phyloP scores from a whole-genome alignment of 2,113 vertebrate species.

The Macroglossus sobrinus region DNA sequence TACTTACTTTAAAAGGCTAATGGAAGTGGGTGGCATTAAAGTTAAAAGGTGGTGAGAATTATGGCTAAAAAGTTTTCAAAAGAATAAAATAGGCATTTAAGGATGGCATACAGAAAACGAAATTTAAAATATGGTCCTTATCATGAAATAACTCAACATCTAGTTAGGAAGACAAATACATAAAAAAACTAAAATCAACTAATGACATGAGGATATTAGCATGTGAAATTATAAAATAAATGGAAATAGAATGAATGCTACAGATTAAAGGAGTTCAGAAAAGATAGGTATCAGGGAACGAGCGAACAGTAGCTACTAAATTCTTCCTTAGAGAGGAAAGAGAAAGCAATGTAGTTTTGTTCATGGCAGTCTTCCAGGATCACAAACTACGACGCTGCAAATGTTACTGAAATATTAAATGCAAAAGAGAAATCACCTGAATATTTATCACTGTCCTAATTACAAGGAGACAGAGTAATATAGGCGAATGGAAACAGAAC shows the following conservation, averaged over 20 bases:
- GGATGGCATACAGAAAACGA: background rate
- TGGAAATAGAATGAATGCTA: background rate
- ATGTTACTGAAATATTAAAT: slow-evolving; percentile 8
- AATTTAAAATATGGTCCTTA: background rate
- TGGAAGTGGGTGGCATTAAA: background rate
- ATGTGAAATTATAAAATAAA: background rate
- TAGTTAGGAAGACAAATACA: background rate
- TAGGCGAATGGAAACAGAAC: background rate
- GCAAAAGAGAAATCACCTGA: slow-evolving; percentile 8
- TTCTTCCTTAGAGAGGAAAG: background rate
- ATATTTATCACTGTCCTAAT: background rate
- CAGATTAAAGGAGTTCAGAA: background rate
- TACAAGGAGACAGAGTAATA: background rate
- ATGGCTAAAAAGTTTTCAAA: background rate
- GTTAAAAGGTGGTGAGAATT: background rate
- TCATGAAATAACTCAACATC: background rate
- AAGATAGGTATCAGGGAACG: too few relatives aligned
- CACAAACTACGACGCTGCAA: background rate
- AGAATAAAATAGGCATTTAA: background rate
- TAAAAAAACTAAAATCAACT: background rate
- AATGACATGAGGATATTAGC: background rate
- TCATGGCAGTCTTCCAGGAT: background rate
- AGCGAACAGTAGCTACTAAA: background rate
- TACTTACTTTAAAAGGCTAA: background rate
- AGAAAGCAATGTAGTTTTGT: background rate